phyloP scores from a whole-genome alignment of 2,113 vertebrate species.

The Jacana jacana region DNA sequence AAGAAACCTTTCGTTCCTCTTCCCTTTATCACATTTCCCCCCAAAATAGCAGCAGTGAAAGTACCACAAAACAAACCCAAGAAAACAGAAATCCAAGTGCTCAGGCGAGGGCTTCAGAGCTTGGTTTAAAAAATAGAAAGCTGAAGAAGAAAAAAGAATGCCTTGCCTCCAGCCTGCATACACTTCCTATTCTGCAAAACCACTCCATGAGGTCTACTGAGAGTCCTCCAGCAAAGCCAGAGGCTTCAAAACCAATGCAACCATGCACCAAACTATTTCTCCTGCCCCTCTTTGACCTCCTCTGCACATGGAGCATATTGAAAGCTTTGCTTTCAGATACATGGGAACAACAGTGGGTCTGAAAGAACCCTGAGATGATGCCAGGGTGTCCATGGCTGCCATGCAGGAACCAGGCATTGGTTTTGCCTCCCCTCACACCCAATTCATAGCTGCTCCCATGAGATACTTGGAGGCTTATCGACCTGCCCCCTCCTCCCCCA shows the following conservation, averaged over 20 bases:
- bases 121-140: background rate
- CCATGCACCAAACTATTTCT: background rate
- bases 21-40: background rate
- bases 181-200: background rate
- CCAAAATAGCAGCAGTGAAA: background rate
- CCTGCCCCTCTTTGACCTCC: background rate
- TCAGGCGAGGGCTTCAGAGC: background rate
- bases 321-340: background rate
- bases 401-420: background rate
- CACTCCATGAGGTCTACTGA: background rate
- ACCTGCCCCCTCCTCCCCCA: background rate
- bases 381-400: background rate
- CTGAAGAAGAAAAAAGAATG: background rate
- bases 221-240: background rate
- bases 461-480: background rate
- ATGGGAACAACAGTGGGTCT: background rate
- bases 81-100: background rate
- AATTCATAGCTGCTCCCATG: background rate
- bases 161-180: background rate
- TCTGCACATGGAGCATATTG: background rate
- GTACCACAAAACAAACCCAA: background rate
- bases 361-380: background rate
- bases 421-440: background rate
- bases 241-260: background rate
- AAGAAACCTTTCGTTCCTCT: background rate